phyloP scores from a whole-genome alignment of 2,888 invertebrate species.

The Dione juno region DNA sequence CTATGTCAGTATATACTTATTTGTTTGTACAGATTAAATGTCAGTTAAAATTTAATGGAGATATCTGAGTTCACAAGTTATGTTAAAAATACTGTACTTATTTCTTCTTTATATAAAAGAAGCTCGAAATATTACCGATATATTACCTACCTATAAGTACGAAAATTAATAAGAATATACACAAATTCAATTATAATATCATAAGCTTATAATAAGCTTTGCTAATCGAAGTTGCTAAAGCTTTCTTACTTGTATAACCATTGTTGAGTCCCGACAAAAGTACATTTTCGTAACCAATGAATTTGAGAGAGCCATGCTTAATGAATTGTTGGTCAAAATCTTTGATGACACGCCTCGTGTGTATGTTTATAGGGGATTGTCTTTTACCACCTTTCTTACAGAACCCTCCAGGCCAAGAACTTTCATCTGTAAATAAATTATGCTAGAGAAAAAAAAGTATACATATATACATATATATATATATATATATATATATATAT shows the following conservation, averaged over 20 bases:
- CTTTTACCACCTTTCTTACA: slow-evolving; percentile 63
- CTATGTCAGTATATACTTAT: too few relatives aligned
- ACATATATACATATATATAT: too few relatives aligned
- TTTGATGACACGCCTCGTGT: slow-evolving; percentile 54
- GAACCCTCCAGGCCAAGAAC: slow-evolving; percentile 62
- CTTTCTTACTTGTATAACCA: slow-evolving; percentile 86
- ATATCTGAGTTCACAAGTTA: too few relatives aligned
- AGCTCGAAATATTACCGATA: too few relatives aligned
- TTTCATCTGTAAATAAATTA: slow-evolving; percentile 55
- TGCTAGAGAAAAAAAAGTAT: background rate
- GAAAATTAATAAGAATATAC: background rate
- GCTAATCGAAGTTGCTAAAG: background rate
- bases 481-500: too few relatives aligned
- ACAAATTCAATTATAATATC: too few relatives aligned
- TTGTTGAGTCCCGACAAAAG: slow-evolving; percentile 85
- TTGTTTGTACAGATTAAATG: too few relatives aligned
- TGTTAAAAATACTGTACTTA: too few relatives aligned
- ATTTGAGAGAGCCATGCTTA: slow-evolving; percentile 73
- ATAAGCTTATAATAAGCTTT: too few relatives aligned
- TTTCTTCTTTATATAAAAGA: background rate
- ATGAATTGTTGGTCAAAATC: slow-evolving; percentile 62
- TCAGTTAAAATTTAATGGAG: too few relatives aligned
- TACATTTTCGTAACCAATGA: slow-evolving; percentile 82
- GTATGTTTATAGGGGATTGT: slow-evolving; percentile 75
- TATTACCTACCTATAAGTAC: too few relatives aligned